phyloP scores from a whole-genome alignment of 2,113 vertebrate species.

The Mixornis gularis region DNA sequence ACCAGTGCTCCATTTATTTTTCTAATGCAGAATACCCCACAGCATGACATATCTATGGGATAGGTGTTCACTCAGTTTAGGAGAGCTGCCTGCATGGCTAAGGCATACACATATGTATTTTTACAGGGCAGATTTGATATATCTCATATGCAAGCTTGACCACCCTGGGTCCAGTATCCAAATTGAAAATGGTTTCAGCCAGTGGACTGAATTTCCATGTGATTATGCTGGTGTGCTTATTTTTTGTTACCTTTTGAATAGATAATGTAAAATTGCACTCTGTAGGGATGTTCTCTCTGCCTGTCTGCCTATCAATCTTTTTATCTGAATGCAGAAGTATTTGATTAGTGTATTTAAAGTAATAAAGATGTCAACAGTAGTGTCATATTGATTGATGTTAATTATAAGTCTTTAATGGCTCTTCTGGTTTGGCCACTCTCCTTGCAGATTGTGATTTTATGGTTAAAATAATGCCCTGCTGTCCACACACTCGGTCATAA shows the following conservation, averaged over 20 bases:
- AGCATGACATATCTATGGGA: background rate
- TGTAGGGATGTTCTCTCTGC: constrained; percentile 38
- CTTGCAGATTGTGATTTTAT: constrained; percentile 73
- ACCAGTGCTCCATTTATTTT: background rate
- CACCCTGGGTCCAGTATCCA: background rate
- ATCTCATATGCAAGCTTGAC: background rate
- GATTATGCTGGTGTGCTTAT: constrained; percentile 14
- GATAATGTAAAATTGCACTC: constrained; percentile 64
- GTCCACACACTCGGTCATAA: constrained; percentile 66
- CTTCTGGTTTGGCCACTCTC: constrained; percentile 68
- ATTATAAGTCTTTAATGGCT: constrained; percentile 74
- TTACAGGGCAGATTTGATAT: background rate
- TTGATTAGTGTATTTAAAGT: constrained; percentile 78
- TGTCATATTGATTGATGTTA: constrained; percentile 77
- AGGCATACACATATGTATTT: background rate
- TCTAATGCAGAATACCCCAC: background rate
- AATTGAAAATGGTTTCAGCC: background rate
- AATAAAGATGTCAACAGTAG: constrained; percentile 75
- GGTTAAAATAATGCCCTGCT: constrained; percentile 74
- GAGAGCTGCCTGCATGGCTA: background rate
- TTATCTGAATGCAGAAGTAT: constrained; percentile 67
- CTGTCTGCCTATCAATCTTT: constrained; percentile 66
- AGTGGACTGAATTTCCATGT: background rate
- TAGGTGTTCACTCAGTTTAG: background rate
- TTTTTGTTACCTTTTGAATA: constrained; percentile 58